These are phyloP conservation scores for Entomobrya multifasciata DNA, from an alignment of 2,888 invertebrate species.

Conservation along the genomic window DNA sequence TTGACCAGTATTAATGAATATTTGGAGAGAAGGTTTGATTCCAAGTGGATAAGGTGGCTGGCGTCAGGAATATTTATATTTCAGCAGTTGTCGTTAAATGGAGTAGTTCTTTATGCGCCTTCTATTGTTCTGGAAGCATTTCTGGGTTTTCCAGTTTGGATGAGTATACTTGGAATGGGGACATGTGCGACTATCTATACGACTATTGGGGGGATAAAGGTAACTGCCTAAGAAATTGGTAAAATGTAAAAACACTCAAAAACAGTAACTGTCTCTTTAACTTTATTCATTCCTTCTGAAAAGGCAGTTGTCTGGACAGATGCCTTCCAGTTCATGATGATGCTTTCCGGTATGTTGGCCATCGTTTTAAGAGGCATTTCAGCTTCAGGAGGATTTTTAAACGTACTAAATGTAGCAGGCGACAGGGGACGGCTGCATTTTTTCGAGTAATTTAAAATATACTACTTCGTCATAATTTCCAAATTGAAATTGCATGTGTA, in stretches of 20 bases:
- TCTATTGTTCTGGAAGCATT: conserved; percentile 80
- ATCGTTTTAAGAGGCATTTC: conserved; percentile 80
- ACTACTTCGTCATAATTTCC: too few relatives aligned
- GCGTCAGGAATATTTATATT: conserved; percentile 67
- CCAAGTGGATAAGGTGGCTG: conserved; percentile 62
- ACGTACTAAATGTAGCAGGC: conserved; percentile 80
- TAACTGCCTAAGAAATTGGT: too few relatives aligned
- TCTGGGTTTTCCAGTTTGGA: conserved; percentile 81
- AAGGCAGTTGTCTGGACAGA: conserved; percentile 81
- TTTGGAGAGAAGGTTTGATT: conserved; percentile 69
- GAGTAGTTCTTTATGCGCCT: conserved; percentile 79
- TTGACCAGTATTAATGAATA: conserved; percentile 77
- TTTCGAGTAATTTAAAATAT: conserved; percentile 73
- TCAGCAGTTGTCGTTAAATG: conserved; percentile 65
- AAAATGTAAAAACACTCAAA: too few relatives aligned
- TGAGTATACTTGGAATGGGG: conserved; percentile 80
- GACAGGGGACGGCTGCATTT: conserved; percentile 80
- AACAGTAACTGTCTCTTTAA: conserved; percentile 59
- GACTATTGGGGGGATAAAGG: conserved; percentile 79
- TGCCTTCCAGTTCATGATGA: conserved; percentile 81
- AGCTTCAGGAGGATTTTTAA: conserved; percentile 80
- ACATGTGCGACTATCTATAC: conserved; percentile 81
- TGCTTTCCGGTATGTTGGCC: conserved; percentile 80
- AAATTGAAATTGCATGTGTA: too few relatives aligned
- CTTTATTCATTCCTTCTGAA: conserved; percentile 80